Base-by-base conservation (phyloP, 1,140 invertebrate species). In the Zaprionus africanus region DNA sequence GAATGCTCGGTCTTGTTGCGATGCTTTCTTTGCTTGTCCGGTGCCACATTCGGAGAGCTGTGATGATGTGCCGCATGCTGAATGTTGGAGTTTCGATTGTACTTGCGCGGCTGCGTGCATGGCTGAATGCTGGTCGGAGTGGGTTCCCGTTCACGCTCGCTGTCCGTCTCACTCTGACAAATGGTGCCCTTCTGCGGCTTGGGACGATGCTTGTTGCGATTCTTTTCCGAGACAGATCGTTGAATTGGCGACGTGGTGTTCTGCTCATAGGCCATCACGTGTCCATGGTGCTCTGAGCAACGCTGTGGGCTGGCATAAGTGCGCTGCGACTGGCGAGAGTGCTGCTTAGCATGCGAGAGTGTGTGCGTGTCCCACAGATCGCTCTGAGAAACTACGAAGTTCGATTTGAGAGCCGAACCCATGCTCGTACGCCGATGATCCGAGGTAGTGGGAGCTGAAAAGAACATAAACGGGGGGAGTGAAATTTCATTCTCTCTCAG, bases 321-420 rank as follows among this genome's bases (percentile, higher is more conserved):
- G 4, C 92, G 80, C 6, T 85, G 91, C 70, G 91, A 92, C 66
- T 93, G 93, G 81, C 94, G 92, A 53, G 93, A 93, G 13, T 94
- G 93, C 63, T 94, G 93, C 75, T 94, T 94, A 56, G 92, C 92
- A 74, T 95, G 94, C n/a, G 94, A 94, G 69, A 95, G 94, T 0
- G 94, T 95, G 66, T 94, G 94, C 0, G 94, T 95, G 76, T 95
- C 94, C 94, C 94, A 95, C n/a, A 95, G 80, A 76, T 95, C 94
- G 73, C 94, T 95, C 78, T 95, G 94, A 1, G 94, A 94, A n/a
- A 95, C 94, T 49, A 95, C 94, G 77, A 94, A 95, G 65, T 94
- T 94, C 62, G 94, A 94, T 79, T 94, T 94, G 19, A 94, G 91
- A 7, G 90, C 91, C 28, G 90, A 61, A 17, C 92, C 92, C 88